Percentiles rank a stretch among this genome's conserved stretches.
Conservation (phyloP, 1,140 invertebrate species). For the Drosophila lini region DNA sequence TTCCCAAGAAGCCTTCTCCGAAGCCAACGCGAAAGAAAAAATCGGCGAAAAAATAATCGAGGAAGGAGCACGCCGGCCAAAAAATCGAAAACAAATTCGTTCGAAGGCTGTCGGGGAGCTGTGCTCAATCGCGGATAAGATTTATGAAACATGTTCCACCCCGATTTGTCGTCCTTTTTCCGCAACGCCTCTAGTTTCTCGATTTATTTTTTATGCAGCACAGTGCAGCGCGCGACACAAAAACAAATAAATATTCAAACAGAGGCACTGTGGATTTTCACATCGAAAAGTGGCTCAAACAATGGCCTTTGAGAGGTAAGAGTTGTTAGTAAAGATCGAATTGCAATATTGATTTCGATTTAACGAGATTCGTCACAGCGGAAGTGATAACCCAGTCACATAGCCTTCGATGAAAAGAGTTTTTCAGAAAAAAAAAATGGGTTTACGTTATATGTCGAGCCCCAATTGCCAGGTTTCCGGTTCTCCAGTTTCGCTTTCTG, state of each 20-base stretch:
- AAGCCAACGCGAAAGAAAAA: slow-evolving; percentile 12
- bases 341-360: not conserved
- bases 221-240: slow-evolving; percentile 44
- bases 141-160: slow-evolving; percentile 75
- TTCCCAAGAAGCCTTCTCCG: slow-evolving; percentile 4
- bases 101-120: slow-evolving; percentile 48
- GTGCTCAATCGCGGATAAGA: slow-evolving; percentile 73
- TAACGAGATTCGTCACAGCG: not conserved
- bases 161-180: slow-evolving; percentile 42
- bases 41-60: slow-evolving; percentile 27
- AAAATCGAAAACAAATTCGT: slow-evolving; percentile 66
- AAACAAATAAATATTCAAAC: slow-evolving; percentile 65
- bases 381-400: not conserved
- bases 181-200: slow-evolving; percentile 14
- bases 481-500: not conserved
- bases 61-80: slow-evolving; percentile 12
- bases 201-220: slow-evolving; percentile 39
- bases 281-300: not conserved
- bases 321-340: not conserved
- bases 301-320: not conserved
- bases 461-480: not conserved
- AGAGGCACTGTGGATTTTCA: slow-evolving; percentile 40
- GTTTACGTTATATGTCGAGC: not conserved
- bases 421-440: not conserved
- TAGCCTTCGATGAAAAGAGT: not conserved